Evolutionary conservation across 1,140 invertebrate species (phyloP), one percentile per base, ranked within the genome.

Genomic region (Palaemon carinicauda): DNA sequence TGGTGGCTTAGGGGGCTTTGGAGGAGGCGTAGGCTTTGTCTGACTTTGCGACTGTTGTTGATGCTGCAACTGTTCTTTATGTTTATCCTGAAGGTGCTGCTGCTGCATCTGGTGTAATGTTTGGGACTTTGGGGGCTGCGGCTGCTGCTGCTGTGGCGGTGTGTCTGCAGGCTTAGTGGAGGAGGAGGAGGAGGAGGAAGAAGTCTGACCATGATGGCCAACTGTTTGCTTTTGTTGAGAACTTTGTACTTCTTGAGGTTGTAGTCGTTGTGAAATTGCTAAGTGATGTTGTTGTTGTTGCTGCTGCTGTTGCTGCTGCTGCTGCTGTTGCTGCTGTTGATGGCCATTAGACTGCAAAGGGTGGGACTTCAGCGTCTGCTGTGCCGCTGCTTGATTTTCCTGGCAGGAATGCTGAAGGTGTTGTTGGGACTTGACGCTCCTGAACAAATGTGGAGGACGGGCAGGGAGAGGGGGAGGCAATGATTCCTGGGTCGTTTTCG

Each of bases 391-490:
- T 41, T 41, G 41, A 41, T 41, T 41, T 41, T 41, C 41, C 41
- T 41, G 41, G 41, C 41, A 41, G 60, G 19, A 21, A 29, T 71
- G 83, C 21, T 29, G 29, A 12, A n/a, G n/a, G n/a, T 78, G 75
- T 27, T 80, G 75, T n/a, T 27, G 31, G 15, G 24, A 24, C 24
- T 60, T 50, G 10, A 29, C 51, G 29, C 77, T 73, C 29, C 83
- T 53, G 51, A 86, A 86, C 24, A 86, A 65, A 51, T 86, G 83
- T 17, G 83, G 83, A 19, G 83, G 83, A 60, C 83, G 77, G 27
- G 83, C 83, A 17, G 83, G 83, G 0, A 86, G 83, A 15, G 83
- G 83, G 24, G 83, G 83, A 65, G 83, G 83, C 15, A 86, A 21
- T 29, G 75, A 41, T 41, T 41, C 41, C 41, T 41, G 41, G 41